A percentile compares a stretch with the other conserved stretches of the same genome.
Evolutionary conservation across 2,113 vertebrate genomes (phyloP).

Genomic region (Triplophysa dalaica): DNA sequence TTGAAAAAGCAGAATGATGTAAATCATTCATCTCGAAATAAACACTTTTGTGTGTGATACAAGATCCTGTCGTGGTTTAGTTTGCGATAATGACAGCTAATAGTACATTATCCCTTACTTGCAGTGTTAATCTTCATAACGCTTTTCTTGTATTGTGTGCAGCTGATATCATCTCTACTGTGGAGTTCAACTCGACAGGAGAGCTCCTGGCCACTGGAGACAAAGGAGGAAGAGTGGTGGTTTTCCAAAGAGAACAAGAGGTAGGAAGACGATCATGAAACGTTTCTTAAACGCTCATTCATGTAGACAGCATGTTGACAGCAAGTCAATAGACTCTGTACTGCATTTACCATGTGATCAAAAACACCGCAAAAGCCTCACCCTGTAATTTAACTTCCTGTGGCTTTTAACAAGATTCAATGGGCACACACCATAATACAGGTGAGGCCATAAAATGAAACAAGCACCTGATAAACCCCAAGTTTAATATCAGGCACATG

Average conservation of each 20-base stretch:
- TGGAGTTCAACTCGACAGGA: slow-evolving; percentile 99
- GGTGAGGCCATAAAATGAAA: not conserved
- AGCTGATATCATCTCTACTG: slow-evolving; percentile 99
- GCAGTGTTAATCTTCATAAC: not conserved
- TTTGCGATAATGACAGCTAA: not conserved
- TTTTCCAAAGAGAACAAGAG: slow-evolving; percentile 99
- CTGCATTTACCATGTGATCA: not conserved
- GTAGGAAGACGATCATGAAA: slow-evolving; percentile 64
- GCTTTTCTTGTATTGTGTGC: slow-evolving; percentile 72
- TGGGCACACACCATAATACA: not conserved
- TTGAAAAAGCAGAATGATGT: not conserved
- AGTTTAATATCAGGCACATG: not conserved
- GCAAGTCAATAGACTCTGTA: slow-evolving; percentile 4
- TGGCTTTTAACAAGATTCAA: slow-evolving; percentile 17
- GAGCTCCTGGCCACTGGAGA: slow-evolving; percentile 98
- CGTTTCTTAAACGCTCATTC: not conserved
- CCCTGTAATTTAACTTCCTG: slow-evolving; percentile 7
- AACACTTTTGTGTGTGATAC: no score
- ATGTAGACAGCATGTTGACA: not conserved
- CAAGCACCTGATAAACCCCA: not conserved
- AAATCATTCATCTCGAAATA: no score
- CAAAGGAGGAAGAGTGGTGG: slow-evolving; percentile 98
- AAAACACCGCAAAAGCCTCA: not conserved
- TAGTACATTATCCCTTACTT: not conserved
- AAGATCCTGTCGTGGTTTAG: not conserved